Percentiles rank a stretch among this genome's conserved stretches.
Conservation (phyloP, 2,113 vertebrate genomes). For the Cathartes aura region DNA sequence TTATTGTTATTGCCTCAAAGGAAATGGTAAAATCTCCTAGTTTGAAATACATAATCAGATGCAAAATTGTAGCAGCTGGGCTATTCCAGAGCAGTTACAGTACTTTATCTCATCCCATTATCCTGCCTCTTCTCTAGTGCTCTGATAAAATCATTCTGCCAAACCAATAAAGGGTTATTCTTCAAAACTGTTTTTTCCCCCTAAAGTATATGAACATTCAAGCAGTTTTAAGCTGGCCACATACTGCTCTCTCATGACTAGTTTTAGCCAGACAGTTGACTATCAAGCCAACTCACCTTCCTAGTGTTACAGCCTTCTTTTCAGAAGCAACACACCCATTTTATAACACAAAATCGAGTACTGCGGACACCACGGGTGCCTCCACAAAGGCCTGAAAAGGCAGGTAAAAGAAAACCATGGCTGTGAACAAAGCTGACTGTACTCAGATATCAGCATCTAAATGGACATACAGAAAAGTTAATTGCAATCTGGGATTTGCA, state of each 20-base stretch:
- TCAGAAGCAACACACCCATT: not conserved
- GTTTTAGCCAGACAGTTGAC: not conserved
- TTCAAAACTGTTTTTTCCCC: not conserved
- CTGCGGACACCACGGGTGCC: not conserved
- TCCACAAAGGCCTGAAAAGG: not conserved
- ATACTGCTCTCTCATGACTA: not conserved
- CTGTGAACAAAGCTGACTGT: not conserved
- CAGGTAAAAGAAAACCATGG: not conserved
- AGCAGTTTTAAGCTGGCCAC: not conserved
- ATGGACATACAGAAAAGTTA: not conserved
- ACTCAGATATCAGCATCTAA: not conserved
- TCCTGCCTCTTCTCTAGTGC: not conserved
- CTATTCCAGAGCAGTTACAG: slow-evolving; percentile 1
- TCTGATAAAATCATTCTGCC: not conserved
- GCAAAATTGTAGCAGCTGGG: slow-evolving; percentile 24
- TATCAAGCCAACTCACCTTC: not conserved
- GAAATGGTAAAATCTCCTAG: not conserved
- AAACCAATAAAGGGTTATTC: not conserved
- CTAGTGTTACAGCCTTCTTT: not conserved
- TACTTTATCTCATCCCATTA: slow-evolving; percentile 17
- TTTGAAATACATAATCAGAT: slow-evolving; percentile 2
- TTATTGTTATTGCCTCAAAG: not conserved
- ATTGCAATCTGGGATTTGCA: not conserved
- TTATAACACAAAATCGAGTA: not conserved
- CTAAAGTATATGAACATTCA: not conserved